Evolutionary conservation across 1,140 invertebrate genomes (phyloP).

Genomic region (Aleiodes sp.): DNA sequence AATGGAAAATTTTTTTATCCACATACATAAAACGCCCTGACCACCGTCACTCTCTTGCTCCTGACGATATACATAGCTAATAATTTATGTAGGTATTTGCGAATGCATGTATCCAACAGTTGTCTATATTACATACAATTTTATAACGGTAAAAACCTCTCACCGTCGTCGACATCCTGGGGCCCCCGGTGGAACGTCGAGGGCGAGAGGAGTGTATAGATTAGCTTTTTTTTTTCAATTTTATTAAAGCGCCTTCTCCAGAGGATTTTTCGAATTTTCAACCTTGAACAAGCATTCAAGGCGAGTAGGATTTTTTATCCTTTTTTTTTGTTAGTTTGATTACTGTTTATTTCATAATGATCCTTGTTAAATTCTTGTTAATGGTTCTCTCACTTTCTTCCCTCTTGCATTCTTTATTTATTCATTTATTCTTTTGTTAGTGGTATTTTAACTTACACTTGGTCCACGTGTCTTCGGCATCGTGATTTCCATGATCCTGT

Average conservation of each 20-base stretch:
- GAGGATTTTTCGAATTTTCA: slow-evolving; percentile 14
- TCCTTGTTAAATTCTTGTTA: background rate
- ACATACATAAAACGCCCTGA: background rate
- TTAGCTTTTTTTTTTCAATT: background rate
- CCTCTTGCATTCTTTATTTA: no score
- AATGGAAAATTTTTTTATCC: no score
- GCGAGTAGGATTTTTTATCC: background rate
- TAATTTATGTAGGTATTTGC: slow-evolving; percentile 39
- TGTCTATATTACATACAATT: slow-evolving; percentile 26
- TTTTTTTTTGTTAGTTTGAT: background rate
- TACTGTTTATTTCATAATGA: background rate
- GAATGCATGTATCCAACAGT: slow-evolving; percentile 35
- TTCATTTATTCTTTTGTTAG: no score
- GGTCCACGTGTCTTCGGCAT: slow-evolving; percentile 57
- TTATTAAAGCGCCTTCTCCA: background rate
- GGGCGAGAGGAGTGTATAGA: slow-evolving; percentile 20
- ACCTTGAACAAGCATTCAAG: background rate
- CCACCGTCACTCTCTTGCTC: slow-evolving; percentile 36
- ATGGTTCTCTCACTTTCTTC: no score
- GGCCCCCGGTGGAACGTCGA: slow-evolving; percentile 32
- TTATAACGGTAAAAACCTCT: slow-evolving; percentile 39
- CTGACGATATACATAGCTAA: slow-evolving; percentile 26
- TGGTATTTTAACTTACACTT: slow-evolving; percentile 58
- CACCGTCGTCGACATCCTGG: slow-evolving; percentile 32
- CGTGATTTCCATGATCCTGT: slow-evolving; percentile 45